These are phyloP conservation scores for Mesaphorura yosii DNA, from an alignment of 1,140 invertebrate genomes.

Conservation along the genomic window DNA sequence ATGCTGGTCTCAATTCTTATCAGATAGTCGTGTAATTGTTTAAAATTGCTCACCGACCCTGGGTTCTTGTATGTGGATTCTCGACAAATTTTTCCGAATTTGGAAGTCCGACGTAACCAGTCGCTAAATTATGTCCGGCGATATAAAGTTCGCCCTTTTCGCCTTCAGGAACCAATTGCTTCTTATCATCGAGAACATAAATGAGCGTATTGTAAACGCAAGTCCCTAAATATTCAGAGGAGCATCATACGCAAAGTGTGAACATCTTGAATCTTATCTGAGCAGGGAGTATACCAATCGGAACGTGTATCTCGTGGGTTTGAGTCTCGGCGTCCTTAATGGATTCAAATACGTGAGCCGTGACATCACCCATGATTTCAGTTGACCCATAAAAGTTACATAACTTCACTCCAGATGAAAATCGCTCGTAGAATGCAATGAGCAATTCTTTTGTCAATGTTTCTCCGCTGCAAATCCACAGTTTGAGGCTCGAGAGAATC, in stretches of 20 bases:
- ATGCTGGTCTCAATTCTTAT: too few species aligned
- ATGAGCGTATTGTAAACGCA: constrained; percentile 65
- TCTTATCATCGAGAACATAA: constrained; percentile 61
- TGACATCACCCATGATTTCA: constrained; percentile 73
- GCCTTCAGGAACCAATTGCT: constrained; percentile 51
- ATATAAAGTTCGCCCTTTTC: constrained; percentile 68
- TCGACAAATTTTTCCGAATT: constrained; percentile 58
- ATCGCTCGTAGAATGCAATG: constrained; percentile 57
- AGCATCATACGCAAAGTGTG: too few species aligned
- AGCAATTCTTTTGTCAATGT: constrained; percentile 52
- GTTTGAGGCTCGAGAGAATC: constrained; percentile 45
- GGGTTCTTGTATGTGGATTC: constrained; percentile 55
- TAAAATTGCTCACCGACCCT: constrained; percentile 47
- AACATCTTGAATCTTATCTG: too few species aligned
- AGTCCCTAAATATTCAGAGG: constrained; percentile 39
- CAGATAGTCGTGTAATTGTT: too few species aligned
- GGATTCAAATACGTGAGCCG: constrained; percentile 46
- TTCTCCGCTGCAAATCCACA: constrained; percentile 76
- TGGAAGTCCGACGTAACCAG: constrained; percentile 61
- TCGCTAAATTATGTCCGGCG: constrained; percentile 60
- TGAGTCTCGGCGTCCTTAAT: constrained; percentile 46
- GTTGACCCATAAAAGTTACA: constrained; percentile 84
- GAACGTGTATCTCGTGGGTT: constrained; percentile 47
- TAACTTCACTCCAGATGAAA: constrained; percentile 47
- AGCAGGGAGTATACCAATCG: constrained; percentile 63